phyloP scores from a whole-genome alignment of 2,888 invertebrate genomes.

The Himalopsyche kuldschensis region DNA sequence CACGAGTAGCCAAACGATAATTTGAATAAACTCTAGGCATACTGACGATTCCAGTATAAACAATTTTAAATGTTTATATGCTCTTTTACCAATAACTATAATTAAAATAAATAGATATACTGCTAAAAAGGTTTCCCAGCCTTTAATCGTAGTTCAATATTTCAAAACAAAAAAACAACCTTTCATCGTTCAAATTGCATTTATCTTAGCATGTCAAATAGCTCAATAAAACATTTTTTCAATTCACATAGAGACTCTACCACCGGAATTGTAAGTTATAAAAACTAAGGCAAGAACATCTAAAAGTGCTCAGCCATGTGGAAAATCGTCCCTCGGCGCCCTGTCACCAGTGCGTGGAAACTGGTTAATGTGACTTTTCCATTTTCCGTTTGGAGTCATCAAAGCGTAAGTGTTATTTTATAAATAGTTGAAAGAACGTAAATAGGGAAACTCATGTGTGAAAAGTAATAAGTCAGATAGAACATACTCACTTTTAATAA shows the following conservation, averaged over 20 bases:
- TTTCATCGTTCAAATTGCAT: neutral
- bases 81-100: too few relatives aligned
- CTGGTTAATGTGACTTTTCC: neutral
- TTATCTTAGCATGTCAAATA: neutral
- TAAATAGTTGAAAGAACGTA: neutral
- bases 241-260: slow-evolving; percentile 3
- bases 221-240: slow-evolving; percentile 10
- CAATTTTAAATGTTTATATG: too few relatives aligned
- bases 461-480: neutral
- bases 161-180: too few relatives aligned
- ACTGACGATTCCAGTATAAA: too few relatives aligned
- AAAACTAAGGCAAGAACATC: slow-evolving; percentile 20
- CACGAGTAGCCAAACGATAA: too few relatives aligned
- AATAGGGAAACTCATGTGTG: neutral
- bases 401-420: neutral
- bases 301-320: slow-evolving; percentile 22
- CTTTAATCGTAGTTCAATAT: too few relatives aligned
- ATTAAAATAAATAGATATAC: too few relatives aligned
- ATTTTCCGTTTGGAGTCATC: neutral
- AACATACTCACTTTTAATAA: too few relatives aligned
- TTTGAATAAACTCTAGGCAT: too few relatives aligned
- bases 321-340: slow-evolving; percentile 24
- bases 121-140: too few relatives aligned
- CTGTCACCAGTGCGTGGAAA: neutral
- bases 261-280: slow-evolving; percentile 19